Conservation (phyloP, 2,113 vertebrate genomes). For the Hippocampus barbouri region DNA sequence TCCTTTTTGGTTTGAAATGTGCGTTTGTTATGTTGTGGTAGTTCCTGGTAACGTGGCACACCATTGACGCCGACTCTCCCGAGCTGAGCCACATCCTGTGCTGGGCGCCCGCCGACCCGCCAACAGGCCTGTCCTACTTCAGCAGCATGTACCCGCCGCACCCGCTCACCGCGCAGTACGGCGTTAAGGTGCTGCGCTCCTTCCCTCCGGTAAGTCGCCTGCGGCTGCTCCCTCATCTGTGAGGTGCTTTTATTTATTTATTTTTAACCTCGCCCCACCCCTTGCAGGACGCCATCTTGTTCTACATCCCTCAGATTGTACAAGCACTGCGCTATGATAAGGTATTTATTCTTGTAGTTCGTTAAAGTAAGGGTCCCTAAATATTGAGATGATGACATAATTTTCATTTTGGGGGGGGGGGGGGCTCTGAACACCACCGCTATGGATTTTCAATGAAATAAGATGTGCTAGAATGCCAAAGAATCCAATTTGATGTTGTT, state of each 20-base stretch:
- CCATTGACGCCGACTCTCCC: conserved; percentile 93
- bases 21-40: conserved; percentile 38
- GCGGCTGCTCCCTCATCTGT: neutral
- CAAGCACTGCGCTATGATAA: conserved; percentile 96
- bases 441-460: too few species aligned
- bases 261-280: neutral
- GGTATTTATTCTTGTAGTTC: conserved; percentile 64
- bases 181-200: conserved; percentile 93
- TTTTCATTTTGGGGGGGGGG: too few species aligned
- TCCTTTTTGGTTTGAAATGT: neutral
- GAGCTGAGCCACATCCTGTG: conserved; percentile 95
- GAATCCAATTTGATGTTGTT: too few species aligned
- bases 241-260: neutral
- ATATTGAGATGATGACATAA: too few species aligned
- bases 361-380: too few species aligned
- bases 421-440: too few species aligned
- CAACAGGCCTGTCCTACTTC: conserved; percentile 96
- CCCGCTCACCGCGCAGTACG: conserved; percentile 95
- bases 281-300: conserved; percentile 90
- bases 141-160: conserved; percentile 98
- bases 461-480: too few species aligned
- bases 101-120: conserved; percentile 94
- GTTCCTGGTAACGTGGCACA: conserved; percentile 98
- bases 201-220: conserved; percentile 88
- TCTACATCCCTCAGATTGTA: conserved; percentile 98